A percentile compares a stretch with the other conserved stretches of the same genome.
These are phyloP conservation scores for Hipposideros larvatus DNA, from an alignment of 2,797 vertebrate genomes.

Conservation along the genomic window DNA sequence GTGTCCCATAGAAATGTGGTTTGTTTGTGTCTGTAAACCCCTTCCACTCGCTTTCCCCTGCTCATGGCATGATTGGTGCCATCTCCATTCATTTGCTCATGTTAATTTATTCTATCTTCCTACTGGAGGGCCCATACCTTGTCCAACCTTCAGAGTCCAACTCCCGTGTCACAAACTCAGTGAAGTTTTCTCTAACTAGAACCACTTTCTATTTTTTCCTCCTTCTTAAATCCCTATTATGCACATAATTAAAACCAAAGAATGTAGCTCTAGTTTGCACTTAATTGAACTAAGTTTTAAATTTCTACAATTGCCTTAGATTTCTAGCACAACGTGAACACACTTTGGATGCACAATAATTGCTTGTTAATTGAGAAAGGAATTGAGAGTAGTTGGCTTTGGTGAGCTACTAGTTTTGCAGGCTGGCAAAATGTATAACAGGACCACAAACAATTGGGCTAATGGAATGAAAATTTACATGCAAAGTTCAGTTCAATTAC, in stretches of 20 bases:
- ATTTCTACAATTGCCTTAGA: neutral
- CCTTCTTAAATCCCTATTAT: neutral
- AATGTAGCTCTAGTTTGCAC: neutral
- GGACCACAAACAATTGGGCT: neutral
- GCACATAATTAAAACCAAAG: neutral
- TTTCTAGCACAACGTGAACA: slow-evolving; percentile 31
- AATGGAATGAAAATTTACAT: slow-evolving; percentile 45
- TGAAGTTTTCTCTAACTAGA: neutral
- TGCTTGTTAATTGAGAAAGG: slow-evolving; percentile 36
- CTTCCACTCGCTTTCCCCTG: neutral
- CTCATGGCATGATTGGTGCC: neutral
- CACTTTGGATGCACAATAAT: neutral
- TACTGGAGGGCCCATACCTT: neutral
- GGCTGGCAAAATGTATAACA: neutral
- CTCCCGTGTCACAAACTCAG: neutral
- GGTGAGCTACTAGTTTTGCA: neutral
- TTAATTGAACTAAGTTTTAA: slow-evolving; percentile 41
- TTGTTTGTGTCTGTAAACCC: neutral
- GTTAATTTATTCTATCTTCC: neutral
- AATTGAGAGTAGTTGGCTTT: neutral
- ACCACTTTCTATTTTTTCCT: neutral
- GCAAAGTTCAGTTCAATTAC: neutral
- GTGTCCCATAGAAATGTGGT: neutral
- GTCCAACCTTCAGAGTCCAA: neutral
- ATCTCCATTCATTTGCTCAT: neutral